These are phyloP conservation scores for Stegana nigrithorax DNA, from an alignment of 2,888 invertebrate species.

Conservation along the genomic window DNA sequence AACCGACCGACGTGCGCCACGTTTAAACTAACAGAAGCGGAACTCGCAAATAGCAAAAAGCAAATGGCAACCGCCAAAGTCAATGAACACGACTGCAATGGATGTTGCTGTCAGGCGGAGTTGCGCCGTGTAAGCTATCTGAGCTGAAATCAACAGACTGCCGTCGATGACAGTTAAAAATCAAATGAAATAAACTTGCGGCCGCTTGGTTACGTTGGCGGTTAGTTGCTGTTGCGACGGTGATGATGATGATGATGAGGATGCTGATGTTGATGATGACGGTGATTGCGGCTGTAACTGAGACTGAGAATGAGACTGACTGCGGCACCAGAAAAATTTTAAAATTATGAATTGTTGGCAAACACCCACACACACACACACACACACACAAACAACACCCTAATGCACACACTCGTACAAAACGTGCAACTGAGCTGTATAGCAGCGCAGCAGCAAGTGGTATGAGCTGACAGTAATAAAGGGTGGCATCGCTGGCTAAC, in stretches of 20 bases:
- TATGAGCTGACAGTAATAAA: slow-evolving; percentile 45
- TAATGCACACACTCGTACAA: neutral
- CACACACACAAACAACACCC: neutral
- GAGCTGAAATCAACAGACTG: neutral
- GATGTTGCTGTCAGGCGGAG: too few relatives aligned
- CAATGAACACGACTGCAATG: too few relatives aligned
- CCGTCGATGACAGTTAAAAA: slow-evolving; percentile 67
- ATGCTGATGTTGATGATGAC: slow-evolving; percentile 6
- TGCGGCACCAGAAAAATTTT: slow-evolving; percentile 39
- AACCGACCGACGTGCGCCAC: too few relatives aligned
- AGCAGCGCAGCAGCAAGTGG: neutral
- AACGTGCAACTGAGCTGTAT: too few relatives aligned
- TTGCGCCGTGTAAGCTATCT: slow-evolving; percentile 5
- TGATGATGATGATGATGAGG: slow-evolving; percentile 18
- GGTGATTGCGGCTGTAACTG: slow-evolving; percentile 14
- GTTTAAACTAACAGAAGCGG: too few relatives aligned
- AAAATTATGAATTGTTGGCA: slow-evolving; percentile 54
- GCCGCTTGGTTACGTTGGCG: too few relatives aligned
- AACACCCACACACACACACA: slow-evolving; percentile 28
- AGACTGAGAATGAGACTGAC: too few relatives aligned
- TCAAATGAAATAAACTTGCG: slow-evolving; percentile 66
- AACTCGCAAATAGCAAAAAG: too few relatives aligned
- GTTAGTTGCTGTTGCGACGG: neutral
- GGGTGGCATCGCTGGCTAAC: slow-evolving; percentile 2
- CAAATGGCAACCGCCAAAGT: too few relatives aligned